Base-by-base conservation (phyloP, 2,113 vertebrate species). In the Oophaga pumilio region DNA sequence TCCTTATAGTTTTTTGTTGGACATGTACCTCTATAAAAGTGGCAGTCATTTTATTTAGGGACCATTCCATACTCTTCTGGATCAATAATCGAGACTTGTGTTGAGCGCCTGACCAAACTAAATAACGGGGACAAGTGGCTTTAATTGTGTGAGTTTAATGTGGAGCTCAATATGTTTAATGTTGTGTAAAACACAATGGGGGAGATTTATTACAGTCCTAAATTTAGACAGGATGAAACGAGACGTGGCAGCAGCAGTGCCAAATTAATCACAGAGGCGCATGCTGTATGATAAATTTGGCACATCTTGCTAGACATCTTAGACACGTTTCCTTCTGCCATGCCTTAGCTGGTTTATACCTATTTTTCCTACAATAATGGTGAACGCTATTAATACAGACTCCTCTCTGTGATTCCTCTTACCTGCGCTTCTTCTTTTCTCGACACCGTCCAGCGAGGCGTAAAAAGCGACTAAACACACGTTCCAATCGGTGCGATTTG, bases 91-190 rank as follows among this genome's bases (percentile, higher is more conserved):
- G 7, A 43, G 71, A 74, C 73, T 20, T 76, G 15, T 76, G 18
- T 71, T 50, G 20, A 50, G 73, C 50, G 73, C 6, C 43, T 50
- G 73, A 22, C 8, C 33, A 50, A 76, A 33, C 28, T 71, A 71
- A 43, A 12, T 76, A 76, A 50, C 9, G 73, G 33, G 71, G 71
- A 49, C 28, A 74, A 74, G 28, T 74, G 69, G 28, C 33, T 49
- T 20, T 74, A 50, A 74, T 74, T 73, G 82, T 49, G 50, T n/a
- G 64, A 71, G 71, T 50, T 84, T 66, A 84, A 73, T 84, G 82
- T 49, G 50, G 64, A 71, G 71, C 49, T 84, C 82, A 84, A 73
- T 84, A 73, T 50, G 66, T 73, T 84, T 69, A 84, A 84, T 84
- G 82, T 84, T 73, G 49, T 56, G 17, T 68, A 68, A 84, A 84